Percentiles rank a stretch among this genome's conserved stretches.
Conservation (phyloP, 2,113 vertebrate species). For the Amphilophus citrinellus region DNA sequence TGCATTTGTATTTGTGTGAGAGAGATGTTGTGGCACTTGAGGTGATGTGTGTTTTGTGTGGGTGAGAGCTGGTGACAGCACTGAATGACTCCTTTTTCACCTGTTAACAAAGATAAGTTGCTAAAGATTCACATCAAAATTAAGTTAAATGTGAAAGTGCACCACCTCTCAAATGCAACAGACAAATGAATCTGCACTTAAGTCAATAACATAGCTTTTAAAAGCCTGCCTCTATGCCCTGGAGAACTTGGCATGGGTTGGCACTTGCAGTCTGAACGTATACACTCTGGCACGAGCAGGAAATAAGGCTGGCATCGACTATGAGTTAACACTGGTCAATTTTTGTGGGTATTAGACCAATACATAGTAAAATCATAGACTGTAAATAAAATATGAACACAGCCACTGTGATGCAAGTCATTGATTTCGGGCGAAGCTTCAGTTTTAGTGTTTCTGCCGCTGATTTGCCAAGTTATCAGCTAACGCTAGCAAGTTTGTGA, state of each 20-base stretch:
- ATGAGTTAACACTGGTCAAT: conserved; percentile 59
- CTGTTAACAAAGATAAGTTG: conserved; percentile 62
- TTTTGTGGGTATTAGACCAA: conserved; percentile 55
- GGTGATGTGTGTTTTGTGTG: conserved; percentile 29
- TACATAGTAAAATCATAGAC: conserved; percentile 43
- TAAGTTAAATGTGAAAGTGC: conserved; percentile 57
- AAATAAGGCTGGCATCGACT: conserved; percentile 19
- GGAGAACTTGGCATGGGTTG: conserved; percentile 21
- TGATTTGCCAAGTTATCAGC: no score
- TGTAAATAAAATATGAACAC: neutral
- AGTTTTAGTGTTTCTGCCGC: no score
- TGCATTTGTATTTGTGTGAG: conserved; percentile 18
- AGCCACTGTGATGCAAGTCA: neutral
- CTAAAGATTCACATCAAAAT: conserved; percentile 53
- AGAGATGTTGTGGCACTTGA: neutral
- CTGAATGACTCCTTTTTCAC: conserved; percentile 36
- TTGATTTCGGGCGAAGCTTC: neutral
- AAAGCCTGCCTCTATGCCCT: conserved; percentile 13
- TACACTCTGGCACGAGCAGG: conserved; percentile 21
- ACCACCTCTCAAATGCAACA: conserved; percentile 11
- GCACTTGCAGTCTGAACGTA: conserved; percentile 36
- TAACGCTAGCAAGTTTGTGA: no score
- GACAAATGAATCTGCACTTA: conserved; percentile 57
- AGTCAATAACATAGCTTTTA: conserved; percentile 59
- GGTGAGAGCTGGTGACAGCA: neutral